phyloP scores from a whole-genome alignment of 92 coral and sea anemone species.

The Micromussa lordhowensis region DNA sequence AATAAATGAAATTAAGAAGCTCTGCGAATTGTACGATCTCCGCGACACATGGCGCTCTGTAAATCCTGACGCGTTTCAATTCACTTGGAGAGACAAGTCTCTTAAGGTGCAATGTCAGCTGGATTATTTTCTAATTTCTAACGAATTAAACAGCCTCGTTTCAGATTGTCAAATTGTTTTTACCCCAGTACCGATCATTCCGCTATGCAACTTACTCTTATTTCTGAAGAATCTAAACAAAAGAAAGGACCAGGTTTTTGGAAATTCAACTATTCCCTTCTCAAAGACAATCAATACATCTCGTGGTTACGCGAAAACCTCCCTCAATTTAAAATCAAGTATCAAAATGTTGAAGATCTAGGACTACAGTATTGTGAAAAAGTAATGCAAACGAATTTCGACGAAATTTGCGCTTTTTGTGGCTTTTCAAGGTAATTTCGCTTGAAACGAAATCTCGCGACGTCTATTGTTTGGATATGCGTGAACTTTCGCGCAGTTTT shows the following conservation, averaged over 20 bases:
- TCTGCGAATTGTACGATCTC: background rate
- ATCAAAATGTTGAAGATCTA: background rate
- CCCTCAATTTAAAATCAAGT: background rate
- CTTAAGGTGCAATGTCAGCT: background rate
- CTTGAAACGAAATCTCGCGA: no score
- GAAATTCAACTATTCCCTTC: constrained; percentile 12
- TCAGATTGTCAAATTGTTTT: background rate
- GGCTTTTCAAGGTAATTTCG: no score
- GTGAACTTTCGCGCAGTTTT: no score
- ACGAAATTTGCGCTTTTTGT: no score
- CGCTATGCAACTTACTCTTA: background rate
- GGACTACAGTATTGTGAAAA: no score
- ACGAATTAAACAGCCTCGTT: background rate
- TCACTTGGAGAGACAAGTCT: no score
- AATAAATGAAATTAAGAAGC: background rate
- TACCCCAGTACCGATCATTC: background rate
- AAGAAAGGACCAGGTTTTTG: constrained; percentile 20
- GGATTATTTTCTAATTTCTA: constrained; percentile 2
- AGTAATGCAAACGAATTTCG: no score
- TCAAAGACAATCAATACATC: background rate
- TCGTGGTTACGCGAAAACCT: background rate
- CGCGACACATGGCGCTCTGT: background rate
- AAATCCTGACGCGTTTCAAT: no score
- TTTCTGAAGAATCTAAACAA: background rate
- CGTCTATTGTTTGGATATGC: no score